Conservation (phyloP, 64 coral and sea anemone species). For the Actinia tenebrosa region DNA sequence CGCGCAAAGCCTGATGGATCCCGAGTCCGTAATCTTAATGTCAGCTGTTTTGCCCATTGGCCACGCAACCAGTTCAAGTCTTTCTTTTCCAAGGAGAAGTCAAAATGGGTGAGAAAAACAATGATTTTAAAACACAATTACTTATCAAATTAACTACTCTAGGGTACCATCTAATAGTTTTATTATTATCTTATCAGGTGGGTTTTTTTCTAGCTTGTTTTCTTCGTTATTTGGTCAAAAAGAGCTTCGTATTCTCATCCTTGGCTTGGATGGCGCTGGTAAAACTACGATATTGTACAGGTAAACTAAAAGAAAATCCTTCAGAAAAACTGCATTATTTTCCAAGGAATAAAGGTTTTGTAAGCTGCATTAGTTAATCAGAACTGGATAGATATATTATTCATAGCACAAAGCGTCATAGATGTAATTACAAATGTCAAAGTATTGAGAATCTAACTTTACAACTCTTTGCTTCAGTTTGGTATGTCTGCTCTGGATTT, state of each 20-base stretch:
- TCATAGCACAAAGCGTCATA: background rate
- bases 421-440: background rate
- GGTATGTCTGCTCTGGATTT: background rate
- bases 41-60: constrained; percentile 34
- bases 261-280: constrained; percentile 91
- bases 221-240: constrained; percentile 94
- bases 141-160: background rate
- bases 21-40: background rate
- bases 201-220: constrained; percentile 93
- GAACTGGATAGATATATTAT: background rate
- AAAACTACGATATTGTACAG: constrained; percentile 95
- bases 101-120: constrained; percentile 26
- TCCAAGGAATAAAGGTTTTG: background rate
- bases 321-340: background rate
- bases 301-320: constrained; percentile 21
- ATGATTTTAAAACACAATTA: background rate
- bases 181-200: constrained; percentile 35
- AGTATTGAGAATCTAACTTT: background rate
- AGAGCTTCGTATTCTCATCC: constrained; percentile 89
- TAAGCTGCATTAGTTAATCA: background rate
- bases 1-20: background rate
- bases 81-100: background rate
- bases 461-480: background rate
- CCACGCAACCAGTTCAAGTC: constrained; percentile 22
- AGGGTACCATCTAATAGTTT: background rate